Evolutionary conservation across 2,797 vertebrate genomes (phyloP), one percentile per base, ranked within the genome.

Genomic region (Danio tinwini): DNA sequence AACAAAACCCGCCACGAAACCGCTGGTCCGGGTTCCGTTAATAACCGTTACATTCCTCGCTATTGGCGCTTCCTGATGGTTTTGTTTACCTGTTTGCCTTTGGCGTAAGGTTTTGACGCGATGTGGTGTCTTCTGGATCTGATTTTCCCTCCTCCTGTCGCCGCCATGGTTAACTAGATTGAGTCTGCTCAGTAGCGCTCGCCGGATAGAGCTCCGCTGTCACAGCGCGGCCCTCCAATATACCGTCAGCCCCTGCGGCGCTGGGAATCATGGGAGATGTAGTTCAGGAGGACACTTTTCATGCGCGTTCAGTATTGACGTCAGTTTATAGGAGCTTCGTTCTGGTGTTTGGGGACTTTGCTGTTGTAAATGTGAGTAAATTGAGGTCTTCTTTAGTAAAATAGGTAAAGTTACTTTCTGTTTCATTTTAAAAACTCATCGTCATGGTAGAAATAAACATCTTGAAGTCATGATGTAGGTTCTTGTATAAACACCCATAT

Each of bases 91-190:
- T 94, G 94, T 86, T 93, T 94, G 81, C 86, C 90, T 91, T 94
- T 95, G 86, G 92, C 93, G 86, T 95, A 95, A 42, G 94, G 94
- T 92, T 95, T 95, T 76, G 93, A 92, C 85, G 91, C 91, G 83
- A 93, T 93, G 29, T 95, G 93, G 84, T 92, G 93, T 91, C 94
- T 93, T 88, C 93, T 93, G 88, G 90, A 94, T 93, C 94, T 93
- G 77, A 95, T 95, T 94, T 95, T 95, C 93, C 94, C 94, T 95
- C 94, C 94, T 92, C 93, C 93, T 91, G 93, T 91, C 92, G 93
- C 93, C 92, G 94, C 94, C 94, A 95, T 95, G 89, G 90, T 89
- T 93, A 86, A 90, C 83, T 92, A 87, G 92, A 91, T 87, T 91
- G 90, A 91, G 77, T 87, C 87, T 88, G 61, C 91, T 91, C 90